phyloP scores from a whole-genome alignment of 2,888 invertebrate species.

The Muschampia plurimacula region DNA sequence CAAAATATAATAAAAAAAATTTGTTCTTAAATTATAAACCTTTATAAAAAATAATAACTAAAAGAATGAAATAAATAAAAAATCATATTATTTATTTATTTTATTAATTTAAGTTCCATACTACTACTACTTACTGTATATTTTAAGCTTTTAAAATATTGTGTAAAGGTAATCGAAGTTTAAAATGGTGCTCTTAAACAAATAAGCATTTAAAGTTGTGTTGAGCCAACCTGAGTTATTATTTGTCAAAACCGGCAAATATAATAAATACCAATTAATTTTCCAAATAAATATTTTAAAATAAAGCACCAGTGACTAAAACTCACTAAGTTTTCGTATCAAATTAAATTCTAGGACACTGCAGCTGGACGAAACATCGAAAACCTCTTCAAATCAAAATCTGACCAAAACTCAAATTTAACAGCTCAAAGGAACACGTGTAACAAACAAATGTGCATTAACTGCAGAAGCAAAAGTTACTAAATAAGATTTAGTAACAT shows the following conservation, averaged over 20 bases:
- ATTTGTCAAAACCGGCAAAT: neutral
- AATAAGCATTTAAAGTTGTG: too few species aligned
- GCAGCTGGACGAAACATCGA: neutral
- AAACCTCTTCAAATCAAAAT: neutral
- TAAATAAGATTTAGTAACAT: neutral
- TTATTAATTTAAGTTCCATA: too few species aligned
- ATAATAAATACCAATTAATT: neutral
- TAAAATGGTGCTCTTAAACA: too few species aligned
- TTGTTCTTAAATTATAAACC: too few species aligned
- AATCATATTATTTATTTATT: too few species aligned
- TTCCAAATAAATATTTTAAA: neutral
- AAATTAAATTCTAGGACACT: constrained; percentile 2
- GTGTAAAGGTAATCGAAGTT: too few species aligned
- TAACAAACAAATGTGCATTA: neutral
- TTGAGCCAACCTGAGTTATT: too few species aligned
- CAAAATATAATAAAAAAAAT: too few species aligned
- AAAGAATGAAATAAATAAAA: too few species aligned
- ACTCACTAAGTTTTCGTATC: neutral
- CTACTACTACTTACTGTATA: too few species aligned
- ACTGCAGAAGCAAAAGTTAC: neutral
- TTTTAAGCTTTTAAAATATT: too few species aligned
- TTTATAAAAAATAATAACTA: too few species aligned
- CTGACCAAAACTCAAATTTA: neutral
- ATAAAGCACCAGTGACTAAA: neutral
- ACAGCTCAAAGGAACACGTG: neutral